Evolutionary conservation across 2,888 invertebrate species (phyloP).

Genomic region (Plagodis pulveraria): DNA sequence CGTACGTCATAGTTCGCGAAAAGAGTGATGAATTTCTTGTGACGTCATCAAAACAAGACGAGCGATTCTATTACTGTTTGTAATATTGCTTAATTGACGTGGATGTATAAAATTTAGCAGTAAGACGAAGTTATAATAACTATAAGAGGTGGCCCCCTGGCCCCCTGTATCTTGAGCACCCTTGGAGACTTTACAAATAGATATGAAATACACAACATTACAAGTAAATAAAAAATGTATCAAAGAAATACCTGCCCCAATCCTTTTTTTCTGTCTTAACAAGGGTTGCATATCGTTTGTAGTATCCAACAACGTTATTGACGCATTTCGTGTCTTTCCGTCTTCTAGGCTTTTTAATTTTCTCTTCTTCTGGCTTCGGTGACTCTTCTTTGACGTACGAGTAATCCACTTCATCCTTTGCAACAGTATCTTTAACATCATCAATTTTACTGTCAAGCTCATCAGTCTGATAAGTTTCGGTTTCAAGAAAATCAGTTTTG

Average conservation of each 20-base stretch:
- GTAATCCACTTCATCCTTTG: conserved; percentile 8
- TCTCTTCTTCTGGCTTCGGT: background rate
- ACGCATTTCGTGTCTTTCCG: conserved; percentile 25
- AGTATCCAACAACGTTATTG: conserved; percentile 28
- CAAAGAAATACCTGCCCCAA: conserved; percentile 24
- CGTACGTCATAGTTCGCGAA: no score
- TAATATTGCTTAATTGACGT: no score
- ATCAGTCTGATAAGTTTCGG: conserved; percentile 1
- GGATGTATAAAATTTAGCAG: no score
- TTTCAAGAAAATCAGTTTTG: conserved; percentile 1
- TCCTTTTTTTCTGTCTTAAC: conserved; percentile 27
- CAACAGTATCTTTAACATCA: background rate
- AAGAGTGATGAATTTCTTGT: no score
- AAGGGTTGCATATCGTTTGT: conserved; percentile 21
- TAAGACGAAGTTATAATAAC: no score
- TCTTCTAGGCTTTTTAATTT: conserved; percentile 16
- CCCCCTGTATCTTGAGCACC: no score
- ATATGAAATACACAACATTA: background rate
- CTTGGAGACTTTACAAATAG: no score
- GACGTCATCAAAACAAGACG: no score
- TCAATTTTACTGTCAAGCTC: background rate
- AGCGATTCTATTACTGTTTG: no score
- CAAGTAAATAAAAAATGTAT: background rate
- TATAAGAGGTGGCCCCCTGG: no score
- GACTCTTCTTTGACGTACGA: conserved; percentile 9